phyloP scores from a whole-genome alignment of 1,140 invertebrate genomes.

The Danaus melanippus region DNA sequence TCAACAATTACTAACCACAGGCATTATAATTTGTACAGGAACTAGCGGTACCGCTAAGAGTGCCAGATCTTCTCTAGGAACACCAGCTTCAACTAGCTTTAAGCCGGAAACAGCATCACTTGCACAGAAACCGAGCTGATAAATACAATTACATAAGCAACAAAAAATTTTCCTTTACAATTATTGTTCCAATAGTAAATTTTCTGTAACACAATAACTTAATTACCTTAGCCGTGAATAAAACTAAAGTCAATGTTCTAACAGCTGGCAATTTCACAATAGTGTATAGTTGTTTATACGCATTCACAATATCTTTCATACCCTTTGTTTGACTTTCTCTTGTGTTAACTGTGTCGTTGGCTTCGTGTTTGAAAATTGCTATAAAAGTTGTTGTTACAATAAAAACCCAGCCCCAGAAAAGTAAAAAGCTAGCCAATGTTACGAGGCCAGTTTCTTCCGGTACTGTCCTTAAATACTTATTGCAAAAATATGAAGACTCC shows the following conservation, averaged over 20 bases:
- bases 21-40: slow-evolving; percentile 95
- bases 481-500: slow-evolving; percentile 98
- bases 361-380: slow-evolving; percentile 91
- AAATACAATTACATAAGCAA: slow-evolving; percentile 23
- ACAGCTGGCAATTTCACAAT: slow-evolving; percentile 91
- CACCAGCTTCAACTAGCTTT: slow-evolving; percentile 95
- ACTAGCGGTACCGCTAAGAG: slow-evolving; percentile 92
- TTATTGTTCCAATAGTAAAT: not conserved
- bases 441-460: slow-evolving; percentile 85
- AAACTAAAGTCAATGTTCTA: slow-evolving; percentile 81
- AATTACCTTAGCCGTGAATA: slow-evolving; percentile 92
- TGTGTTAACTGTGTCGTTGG: slow-evolving; percentile 44
- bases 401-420: slow-evolving; percentile 96
- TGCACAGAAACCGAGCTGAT: slow-evolving; percentile 95
- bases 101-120: slow-evolving; percentile 94
- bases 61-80: slow-evolving; percentile 96
- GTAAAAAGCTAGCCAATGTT: slow-evolving; percentile 92
- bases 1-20: slow-evolving; percentile 81
- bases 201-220: slow-evolving; percentile 4
- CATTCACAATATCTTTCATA: slow-evolving; percentile 77
- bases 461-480: slow-evolving; percentile 86
- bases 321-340: slow-evolving; percentile 43
- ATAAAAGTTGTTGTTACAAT: slow-evolving; percentile 92
- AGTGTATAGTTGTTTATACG: slow-evolving; percentile 87
- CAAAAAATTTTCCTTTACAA: no score